Conservation (phyloP, 2,888 invertebrate species). For the Lasioglossum calceatum region DNA sequence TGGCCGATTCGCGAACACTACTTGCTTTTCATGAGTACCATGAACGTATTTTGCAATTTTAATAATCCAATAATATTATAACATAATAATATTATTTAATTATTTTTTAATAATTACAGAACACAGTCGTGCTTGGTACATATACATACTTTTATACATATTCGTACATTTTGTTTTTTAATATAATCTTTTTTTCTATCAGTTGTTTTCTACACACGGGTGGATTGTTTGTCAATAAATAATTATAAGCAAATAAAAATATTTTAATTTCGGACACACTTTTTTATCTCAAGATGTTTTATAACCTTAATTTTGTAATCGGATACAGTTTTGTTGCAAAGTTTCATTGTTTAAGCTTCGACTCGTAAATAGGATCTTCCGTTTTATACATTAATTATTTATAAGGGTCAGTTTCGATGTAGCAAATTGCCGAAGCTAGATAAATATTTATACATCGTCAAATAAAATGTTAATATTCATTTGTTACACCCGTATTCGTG, state of each 20-base stretch:
- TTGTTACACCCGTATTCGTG: slow-evolving; percentile 30
- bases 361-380: background rate
- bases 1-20: slow-evolving; percentile 81
- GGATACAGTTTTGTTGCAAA: background rate
- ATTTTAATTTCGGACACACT: background rate
- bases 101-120: background rate
- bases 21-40: slow-evolving; percentile 71
- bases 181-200: background rate
- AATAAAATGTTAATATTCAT: slow-evolving; percentile 27
- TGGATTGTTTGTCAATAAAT: background rate
- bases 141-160: background rate
- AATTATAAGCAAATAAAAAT: background rate
- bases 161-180: background rate
- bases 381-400: background rate
- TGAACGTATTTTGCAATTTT: slow-evolving; percentile 38
- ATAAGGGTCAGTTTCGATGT: background rate
- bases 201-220: background rate
- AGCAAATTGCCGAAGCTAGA: background rate
- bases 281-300: background rate
- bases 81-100: background rate
- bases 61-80: background rate
- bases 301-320: background rate
- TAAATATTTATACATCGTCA: background rate
- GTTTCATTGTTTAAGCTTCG: background rate
- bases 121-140: background rate